Base-by-base conservation (phyloP, 2,797 vertebrate species). In the Coracias cyanogaster region DNA sequence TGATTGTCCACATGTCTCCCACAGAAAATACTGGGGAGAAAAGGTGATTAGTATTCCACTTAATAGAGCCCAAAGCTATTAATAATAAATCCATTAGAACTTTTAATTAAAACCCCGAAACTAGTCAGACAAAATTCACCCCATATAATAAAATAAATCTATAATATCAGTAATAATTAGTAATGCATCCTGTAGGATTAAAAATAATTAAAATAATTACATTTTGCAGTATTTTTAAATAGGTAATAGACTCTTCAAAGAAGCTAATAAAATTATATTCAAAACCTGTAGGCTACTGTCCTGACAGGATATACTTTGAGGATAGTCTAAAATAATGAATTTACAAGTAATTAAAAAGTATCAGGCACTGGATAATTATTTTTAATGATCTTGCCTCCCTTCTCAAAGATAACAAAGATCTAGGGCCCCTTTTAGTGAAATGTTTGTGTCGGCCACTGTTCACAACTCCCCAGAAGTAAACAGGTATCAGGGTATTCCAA, bases 91-190 rank as follows among this genome's bases (percentile, higher is more conserved):
- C 94, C 80, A 96, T 97, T 90, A 94, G 76, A 95, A 94, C 89
- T 97, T 94, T 98, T 97, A 98, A 98, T 98, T 98, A 96, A 97
- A 97, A 78, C 29, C 54, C 82, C 11, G 2, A 96, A 96, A 96
- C 83, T 95, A 92, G 70, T 92, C 90, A 94, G 94, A 96, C 72
- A 96, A 93, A 98, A 96, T 93, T 94, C 90, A 96, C 31, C 69
- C 94, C 93, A 91, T 88, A 96, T 94, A 97, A 97, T 86, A 88
- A 83, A 97, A 94, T 86, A 97, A 96, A 97, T 98, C 96, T 94
- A 92, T 94, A 97, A 89, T 94, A 95, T 89, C 97, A 20, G 88
- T n/a, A 93, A 97, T 97, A 97, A 98, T 98, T 98, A 98, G 97
- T 96, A 96, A 98, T 96, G 95, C 96, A 96, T 80, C 87, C 97